Conservation (phyloP, 1,140 invertebrate genomes). For the Drosophila tani region DNA sequence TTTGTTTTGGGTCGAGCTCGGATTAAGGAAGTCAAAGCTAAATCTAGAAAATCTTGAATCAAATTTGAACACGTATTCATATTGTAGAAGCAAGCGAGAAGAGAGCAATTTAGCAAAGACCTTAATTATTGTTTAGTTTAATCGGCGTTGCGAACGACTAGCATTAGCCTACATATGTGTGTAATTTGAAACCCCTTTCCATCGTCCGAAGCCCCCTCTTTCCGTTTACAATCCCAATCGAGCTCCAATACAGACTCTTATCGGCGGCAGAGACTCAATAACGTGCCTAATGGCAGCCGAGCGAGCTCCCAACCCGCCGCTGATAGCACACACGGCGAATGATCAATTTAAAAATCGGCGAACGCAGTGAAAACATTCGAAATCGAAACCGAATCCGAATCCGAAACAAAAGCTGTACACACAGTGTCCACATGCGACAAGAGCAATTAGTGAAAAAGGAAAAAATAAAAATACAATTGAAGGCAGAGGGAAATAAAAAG, state of each 20-base stretch:
- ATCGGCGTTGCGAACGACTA: slow-evolving; percentile 40
- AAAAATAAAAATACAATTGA: slow-evolving; percentile 2
- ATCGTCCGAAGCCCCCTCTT: background rate
- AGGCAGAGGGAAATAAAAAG: slow-evolving; percentile 37
- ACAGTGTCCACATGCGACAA: slow-evolving; percentile 40
- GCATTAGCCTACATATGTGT: slow-evolving; percentile 55
- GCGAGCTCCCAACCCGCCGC: slow-evolving; percentile 20
- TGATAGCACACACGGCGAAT: slow-evolving; percentile 60
- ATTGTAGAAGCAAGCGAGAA: background rate
- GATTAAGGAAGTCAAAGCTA: slow-evolving; percentile 30
- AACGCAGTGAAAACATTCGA: slow-evolving; percentile 27
- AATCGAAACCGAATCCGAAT: slow-evolving; percentile 50
- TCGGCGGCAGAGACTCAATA: slow-evolving; percentile 64
- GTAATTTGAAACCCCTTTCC: slow-evolving; percentile 52
- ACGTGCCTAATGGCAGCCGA: slow-evolving; percentile 67
- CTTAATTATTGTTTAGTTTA: slow-evolving; percentile 48
- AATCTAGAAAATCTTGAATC: slow-evolving; percentile 47
- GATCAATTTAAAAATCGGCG: slow-evolving; percentile 37
- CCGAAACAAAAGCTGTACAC: slow-evolving; percentile 45
- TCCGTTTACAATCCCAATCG: slow-evolving; percentile 42
- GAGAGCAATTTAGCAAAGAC: slow-evolving; percentile 49
- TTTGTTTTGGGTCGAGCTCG: slow-evolving; percentile 11
- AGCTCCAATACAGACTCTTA: slow-evolving; percentile 58
- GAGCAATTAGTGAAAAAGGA: slow-evolving; percentile 34
- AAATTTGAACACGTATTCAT: slow-evolving; percentile 13